Evolutionary conservation across 2,113 vertebrate genomes (phyloP).

Genomic region (Siniperca knerii): DNA sequence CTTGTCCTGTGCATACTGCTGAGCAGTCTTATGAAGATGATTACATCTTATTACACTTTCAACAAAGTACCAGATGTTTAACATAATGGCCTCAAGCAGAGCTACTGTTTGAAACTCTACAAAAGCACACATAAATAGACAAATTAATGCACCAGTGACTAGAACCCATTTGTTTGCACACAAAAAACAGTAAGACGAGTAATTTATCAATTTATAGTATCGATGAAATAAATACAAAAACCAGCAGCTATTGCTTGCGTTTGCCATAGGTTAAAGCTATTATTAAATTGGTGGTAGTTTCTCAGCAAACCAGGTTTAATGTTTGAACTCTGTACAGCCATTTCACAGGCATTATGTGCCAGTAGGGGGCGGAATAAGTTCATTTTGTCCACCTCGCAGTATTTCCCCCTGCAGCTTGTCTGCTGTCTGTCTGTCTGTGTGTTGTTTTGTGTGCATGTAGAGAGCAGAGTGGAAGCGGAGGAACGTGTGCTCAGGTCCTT

Average conservation of each 20-base stretch:
- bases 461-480: slow-evolving; percentile 26
- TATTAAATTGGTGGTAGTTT: background rate
- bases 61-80: slow-evolving; percentile 10
- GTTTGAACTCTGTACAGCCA: background rate
- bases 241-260: background rate
- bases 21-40: background rate
- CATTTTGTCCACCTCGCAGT: background rate
- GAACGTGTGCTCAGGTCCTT: slow-evolving; percentile 63
- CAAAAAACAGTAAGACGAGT: background rate
- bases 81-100: background rate
- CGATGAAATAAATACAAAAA: background rate
- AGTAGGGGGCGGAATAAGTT: slow-evolving; percentile 46
- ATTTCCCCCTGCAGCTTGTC: slow-evolving; percentile 40
- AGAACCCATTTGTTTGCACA: background rate
- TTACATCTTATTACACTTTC: background rate
- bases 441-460: slow-evolving; percentile 68
- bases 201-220: background rate
- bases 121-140: background rate
- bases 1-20: background rate
- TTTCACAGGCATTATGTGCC: background rate
- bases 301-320: background rate
- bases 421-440: slow-evolving; percentile 16
- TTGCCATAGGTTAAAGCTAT: background rate
- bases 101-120: background rate
- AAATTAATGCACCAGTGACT: background rate